Base-by-base conservation (phyloP, 2,113 vertebrate genomes). In the Centropus bengalensis region DNA sequence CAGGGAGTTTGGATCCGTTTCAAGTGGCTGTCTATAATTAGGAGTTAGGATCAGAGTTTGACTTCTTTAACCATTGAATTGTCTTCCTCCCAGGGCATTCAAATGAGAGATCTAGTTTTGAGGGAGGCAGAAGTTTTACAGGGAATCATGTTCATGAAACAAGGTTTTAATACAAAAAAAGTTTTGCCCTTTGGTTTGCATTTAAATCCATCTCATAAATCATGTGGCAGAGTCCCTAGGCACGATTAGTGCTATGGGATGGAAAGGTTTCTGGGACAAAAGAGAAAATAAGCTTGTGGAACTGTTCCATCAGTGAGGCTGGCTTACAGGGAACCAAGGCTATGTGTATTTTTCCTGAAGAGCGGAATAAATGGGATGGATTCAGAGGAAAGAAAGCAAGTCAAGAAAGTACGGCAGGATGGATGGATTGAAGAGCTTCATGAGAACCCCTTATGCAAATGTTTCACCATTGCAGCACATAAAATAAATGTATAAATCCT, bases 1-100 rank as follows among this genome's bases (percentile, higher is more conserved):
- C 93, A 87, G 67, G 84, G 67, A 91, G 78, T 88, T 73, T 95
- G 84, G 86, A 82, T 89, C 59, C 26, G 18, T 71, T 95, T 89
- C 60, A 69, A 94, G 86, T 22, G 28, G n/a, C 15, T 66, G 47
- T 86, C 82, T 93, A 82, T 92, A 92, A 76, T 82, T 91, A 81
- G 76, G 28, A 83, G 74, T 59, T 84, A 56, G 28, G 55, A 64
- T 59, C 58, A 54, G 47, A 68, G 28, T 32, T 45, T 33, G 64
- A 62, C 51, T 56, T 81, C 63, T 88, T 86, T 59, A 89, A 69
- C 47, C 59, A 81, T 45, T 40, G 15, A 30, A 24, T 83, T 84
- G 60, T 80, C 30, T 49, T 86, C 22, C 60, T 90, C 76, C 27
- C 22, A 40, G 33, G 52, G 38, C 17, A 17, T 66, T 89, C 69